These are phyloP conservation scores for Spea bombifrons DNA, from an alignment of 2,113 vertebrate genomes.

Conservation along the genomic window DNA sequence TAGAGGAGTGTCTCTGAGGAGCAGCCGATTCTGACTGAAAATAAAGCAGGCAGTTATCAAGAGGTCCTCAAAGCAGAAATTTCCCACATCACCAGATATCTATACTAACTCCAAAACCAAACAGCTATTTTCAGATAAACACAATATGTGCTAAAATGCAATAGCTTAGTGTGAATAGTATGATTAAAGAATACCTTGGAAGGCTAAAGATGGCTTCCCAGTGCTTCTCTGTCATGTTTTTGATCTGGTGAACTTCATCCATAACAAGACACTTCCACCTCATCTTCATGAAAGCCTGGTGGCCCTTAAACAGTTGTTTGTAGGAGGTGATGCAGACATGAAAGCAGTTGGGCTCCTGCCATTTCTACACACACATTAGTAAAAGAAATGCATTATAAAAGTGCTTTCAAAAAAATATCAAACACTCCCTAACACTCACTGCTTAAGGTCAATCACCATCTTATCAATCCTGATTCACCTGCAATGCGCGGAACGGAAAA, in stretches of 20 bases:
- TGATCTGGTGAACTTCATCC: constrained; percentile 86
- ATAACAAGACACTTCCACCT: constrained; percentile 83
- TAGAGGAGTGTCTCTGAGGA: constrained; percentile 84
- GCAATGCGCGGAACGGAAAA: not conserved
- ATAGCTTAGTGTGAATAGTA: too few relatives aligned
- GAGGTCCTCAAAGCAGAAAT: too few relatives aligned
- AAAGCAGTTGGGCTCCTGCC: constrained; percentile 82
- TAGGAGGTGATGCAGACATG: constrained; percentile 88
- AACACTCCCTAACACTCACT: too few relatives aligned
- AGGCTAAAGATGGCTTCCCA: constrained; percentile 84
- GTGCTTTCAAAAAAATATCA: too few relatives aligned
- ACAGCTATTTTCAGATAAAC: too few relatives aligned
- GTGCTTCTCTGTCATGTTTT: constrained; percentile 85
- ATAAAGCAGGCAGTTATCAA: not conserved
- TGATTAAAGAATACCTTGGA: constrained; percentile 65
- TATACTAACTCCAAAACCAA: too few relatives aligned
- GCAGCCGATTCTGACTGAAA: constrained; percentile 81
- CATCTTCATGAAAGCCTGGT: constrained; percentile 76
- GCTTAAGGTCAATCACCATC: too few relatives aligned
- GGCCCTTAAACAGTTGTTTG: constrained; percentile 85
- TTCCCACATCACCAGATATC: too few relatives aligned
- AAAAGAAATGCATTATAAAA: too few relatives aligned
- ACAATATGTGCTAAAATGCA: too few relatives aligned
- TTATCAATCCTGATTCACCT: not conserved
- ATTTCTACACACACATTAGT: constrained; percentile 63